Evolutionary conservation across 2,797 vertebrate species (phyloP), one percentile per base, ranked within the genome.

Genomic region (Arnoldichthys spilopterus): DNA sequence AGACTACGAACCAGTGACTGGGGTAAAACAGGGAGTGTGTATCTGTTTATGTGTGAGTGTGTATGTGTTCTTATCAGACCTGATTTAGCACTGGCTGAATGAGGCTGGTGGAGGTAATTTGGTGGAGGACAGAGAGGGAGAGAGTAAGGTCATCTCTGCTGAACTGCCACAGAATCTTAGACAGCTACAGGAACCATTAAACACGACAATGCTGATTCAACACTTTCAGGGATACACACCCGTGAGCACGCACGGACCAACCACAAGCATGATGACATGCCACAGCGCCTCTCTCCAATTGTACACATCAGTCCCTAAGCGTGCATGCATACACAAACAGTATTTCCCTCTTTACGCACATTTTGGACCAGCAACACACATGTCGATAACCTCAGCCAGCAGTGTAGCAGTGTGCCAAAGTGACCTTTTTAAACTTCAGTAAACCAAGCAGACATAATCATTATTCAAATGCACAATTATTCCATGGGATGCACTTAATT

Each of bases 81-180:
- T 78, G 82, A 82, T 85, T 77, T 82, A 82, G 77, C 72, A 62
- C 49, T 37, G 54, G 15, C 72, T 80, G 79, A 85, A 80, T 77
- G 74, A 81, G 63, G 70, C 77, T 82, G 74, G 69, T 53, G 74
- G 61, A 82, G 77, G 82, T 85, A 82, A 82, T 84, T 81, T 84
- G 75, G 77, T 72, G 30, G 49, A 71, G 80, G 72, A 80, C 77
- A 49, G 66, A 77, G 62, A 80, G 62, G 22, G 34, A 73, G 66
- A 76, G 26, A 22, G 69, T 61, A 81, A 81, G 79, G 79, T 81
- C 79, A 81, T 81, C 67, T 45, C 73, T 70, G 78, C 51, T 67
- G 59, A 72, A 77, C 51, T 45, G 72, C 56, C 71, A 76, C 56
- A 72, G 77, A 72, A 61, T 72, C 34, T 24, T 69, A 80, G 22